Conservation (phyloP, 1,140 invertebrate genomes). For the Apis laboriosa region DNA sequence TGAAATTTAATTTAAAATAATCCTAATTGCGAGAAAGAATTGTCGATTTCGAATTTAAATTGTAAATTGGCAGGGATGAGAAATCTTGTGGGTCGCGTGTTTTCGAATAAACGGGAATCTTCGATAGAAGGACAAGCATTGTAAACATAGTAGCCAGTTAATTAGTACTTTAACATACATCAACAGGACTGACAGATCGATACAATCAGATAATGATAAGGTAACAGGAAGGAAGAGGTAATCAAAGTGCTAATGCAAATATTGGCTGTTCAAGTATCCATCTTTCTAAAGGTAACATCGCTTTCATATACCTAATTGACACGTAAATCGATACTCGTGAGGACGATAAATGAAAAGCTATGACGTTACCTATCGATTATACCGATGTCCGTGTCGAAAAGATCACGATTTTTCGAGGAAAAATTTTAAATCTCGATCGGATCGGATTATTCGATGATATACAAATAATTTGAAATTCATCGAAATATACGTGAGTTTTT, state of each 20-base stretch:
- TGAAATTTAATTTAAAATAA: no score
- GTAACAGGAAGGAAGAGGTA: conserved; percentile 50
- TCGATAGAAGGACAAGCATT: conserved; percentile 31
- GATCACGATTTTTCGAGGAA: not conserved
- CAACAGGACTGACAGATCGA: conserved; percentile 30
- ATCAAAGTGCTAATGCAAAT: conserved; percentile 18
- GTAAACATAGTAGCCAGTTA: conserved; percentile 11
- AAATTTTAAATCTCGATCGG: not conserved
- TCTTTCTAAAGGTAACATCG: conserved; percentile 8
- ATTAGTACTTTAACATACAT: conserved; percentile 9
- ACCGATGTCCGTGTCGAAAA: not conserved
- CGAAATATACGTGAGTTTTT: not conserved
- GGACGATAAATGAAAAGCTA: not conserved
- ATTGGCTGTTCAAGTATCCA: conserved; percentile 2
- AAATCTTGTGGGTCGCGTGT: no score
- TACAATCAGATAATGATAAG: conserved; percentile 44
- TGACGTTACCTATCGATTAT: not conserved
- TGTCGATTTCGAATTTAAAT: no score
- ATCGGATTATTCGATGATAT: no score
- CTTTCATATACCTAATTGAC: not conserved
- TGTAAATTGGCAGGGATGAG: no score
- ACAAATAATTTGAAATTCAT: not conserved
- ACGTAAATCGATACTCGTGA: conserved; percentile 3
- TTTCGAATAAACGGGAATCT: conserved; percentile 27
- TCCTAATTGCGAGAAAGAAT: no score